Evolutionary conservation across 2,888 invertebrate species (phyloP).

Genomic region (Synergus itoensis): DNA sequence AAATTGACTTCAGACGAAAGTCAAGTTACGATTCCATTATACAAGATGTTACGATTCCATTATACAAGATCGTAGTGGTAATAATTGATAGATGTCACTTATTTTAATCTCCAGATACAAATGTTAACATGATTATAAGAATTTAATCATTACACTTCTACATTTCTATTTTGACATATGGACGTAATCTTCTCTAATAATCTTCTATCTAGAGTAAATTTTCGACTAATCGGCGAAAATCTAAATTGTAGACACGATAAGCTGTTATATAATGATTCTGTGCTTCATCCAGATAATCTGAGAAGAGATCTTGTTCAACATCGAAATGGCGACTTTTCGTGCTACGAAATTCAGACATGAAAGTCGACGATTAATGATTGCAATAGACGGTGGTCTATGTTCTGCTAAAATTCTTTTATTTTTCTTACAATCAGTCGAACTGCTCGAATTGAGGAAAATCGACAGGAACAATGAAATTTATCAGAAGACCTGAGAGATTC

Average conservation of each 20-base stretch:
- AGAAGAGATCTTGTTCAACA: not conserved
- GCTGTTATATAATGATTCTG: not conserved
- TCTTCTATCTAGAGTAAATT: no score
- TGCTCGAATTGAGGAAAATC: not conserved
- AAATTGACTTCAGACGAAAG: not conserved
- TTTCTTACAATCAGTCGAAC: not conserved
- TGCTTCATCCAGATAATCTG: no score
- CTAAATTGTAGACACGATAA: no score
- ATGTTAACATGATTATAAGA: not conserved
- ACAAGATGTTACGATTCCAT: not conserved
- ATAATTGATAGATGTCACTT: not conserved
- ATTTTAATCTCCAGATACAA: not conserved
- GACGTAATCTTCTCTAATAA: no score
- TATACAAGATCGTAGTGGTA: not conserved
- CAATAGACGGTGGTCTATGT: no score
- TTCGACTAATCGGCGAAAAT: no score
- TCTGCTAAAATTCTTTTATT: not conserved
- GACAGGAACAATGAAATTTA: slow-evolving; percentile 6
- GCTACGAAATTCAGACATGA: not conserved
- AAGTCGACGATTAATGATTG: not conserved
- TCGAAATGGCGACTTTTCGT: not conserved
- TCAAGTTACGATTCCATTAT: not conserved
- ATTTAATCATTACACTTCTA: not conserved
- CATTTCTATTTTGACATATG: not conserved
- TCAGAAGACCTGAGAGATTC: slow-evolving; percentile 19